Evolutionary conservation across 2,797 vertebrate genomes (phyloP).

Genomic region (Gallinago stenura): DNA sequence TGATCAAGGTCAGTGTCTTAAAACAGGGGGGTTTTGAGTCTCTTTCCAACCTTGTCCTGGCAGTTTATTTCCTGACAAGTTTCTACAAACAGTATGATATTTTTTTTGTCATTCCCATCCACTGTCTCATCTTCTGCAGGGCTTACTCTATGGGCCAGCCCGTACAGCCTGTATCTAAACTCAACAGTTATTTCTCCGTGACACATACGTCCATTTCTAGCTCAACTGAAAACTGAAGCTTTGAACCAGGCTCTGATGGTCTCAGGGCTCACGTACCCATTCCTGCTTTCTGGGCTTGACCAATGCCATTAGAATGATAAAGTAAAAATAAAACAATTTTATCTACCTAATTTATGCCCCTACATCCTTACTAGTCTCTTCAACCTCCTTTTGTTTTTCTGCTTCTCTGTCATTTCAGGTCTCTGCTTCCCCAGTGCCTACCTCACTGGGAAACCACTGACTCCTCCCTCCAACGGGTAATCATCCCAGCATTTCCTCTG

Average conservation of each 20-base stretch:
- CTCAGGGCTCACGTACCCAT: background rate
- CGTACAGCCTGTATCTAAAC: background rate
- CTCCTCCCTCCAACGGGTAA: fast-evolving
- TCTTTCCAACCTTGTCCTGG: background rate
- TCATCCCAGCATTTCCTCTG: background rate
- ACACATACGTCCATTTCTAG: background rate
- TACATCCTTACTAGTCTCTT: background rate
- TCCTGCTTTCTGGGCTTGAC: background rate
- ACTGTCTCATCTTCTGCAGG: background rate
- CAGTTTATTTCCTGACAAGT: background rate
- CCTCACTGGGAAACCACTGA: background rate
- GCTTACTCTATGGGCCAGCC: background rate
- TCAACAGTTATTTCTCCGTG: background rate
- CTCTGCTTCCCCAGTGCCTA: background rate
- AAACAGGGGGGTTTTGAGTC: background rate
- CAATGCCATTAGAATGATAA: fast-evolving
- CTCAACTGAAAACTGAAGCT: background rate
- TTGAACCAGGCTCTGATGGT: background rate
- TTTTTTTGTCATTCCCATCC: background rate
- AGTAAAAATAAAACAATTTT: background rate
- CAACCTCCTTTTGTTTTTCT: background rate
- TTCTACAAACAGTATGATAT: background rate
- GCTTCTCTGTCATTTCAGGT: background rate
- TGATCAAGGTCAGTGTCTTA: background rate
- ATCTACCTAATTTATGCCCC: background rate